Base-by-base conservation (phyloP, 2,888 invertebrate genomes). In the Clitarchus hookeri region DNA sequence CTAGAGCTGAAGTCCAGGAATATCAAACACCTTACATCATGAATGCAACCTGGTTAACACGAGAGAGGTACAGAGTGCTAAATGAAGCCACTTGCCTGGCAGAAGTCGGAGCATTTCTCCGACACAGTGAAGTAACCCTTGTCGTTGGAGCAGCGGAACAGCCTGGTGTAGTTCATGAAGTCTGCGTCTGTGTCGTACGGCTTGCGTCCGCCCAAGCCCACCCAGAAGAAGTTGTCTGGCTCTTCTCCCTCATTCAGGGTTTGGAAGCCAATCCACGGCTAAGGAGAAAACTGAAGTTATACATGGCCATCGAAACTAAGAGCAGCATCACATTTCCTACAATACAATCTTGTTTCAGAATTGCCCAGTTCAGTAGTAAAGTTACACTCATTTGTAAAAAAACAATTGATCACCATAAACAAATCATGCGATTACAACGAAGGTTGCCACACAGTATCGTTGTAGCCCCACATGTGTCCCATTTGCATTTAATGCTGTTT, bases 81-180 rank as follows among this genome's bases (percentile, higher is more conserved):
- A 36, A 36, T 36, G 36, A 36, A 36, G 36, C n/a, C 1, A 12
- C 23, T 89, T 91, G 97, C 97, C 94, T 98, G 98, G 91, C 98
- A 98, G 92, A 98, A 98, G 92, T 98, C 98, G 0, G 98, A 96
- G 92, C 99, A 99, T 91, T 99, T 99, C 92, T 99, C 99, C 0
- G 99, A 99, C 79, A 99, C 98, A 0, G 97, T 97, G 92, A 99
- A 99, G 92, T 99, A 99, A 9, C 99, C 99, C 91, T 99, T 99
- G 91, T 99, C 99, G 91, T 99, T 99, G 83, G 99, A 99, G 92
- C 99, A 99, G 86, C 99, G 95, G 93, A 99, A 99, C 78, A 99
- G 93, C 84, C 99, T 93, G 1, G 98, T 97, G 92, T 95, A 97
- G 90, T 97, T 94, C 96, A 99, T 98, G 91, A 96, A 99, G 80